Conservation (phyloP, 1,140 invertebrate species). For the Heliconius congener region DNA sequence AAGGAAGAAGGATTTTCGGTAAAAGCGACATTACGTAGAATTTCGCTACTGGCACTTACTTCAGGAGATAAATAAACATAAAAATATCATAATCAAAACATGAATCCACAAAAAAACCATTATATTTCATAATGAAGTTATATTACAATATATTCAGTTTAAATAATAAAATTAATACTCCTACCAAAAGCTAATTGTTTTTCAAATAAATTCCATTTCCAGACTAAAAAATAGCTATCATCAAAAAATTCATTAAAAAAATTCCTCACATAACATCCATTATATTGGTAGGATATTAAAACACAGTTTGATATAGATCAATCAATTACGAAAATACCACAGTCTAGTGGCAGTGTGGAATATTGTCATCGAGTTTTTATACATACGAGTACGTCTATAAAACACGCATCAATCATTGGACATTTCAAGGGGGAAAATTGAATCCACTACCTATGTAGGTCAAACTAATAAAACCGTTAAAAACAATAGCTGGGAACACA, state of each 20-base stretch:
- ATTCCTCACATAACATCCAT: neutral
- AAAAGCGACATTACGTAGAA: too few relatives aligned
- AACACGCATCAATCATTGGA: slow-evolving; percentile 13
- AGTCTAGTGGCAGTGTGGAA: neutral
- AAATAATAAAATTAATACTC: too few relatives aligned
- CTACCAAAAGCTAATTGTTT: too few relatives aligned
- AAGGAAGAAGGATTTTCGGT: too few relatives aligned
- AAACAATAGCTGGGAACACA: neutral
- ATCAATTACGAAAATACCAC: slow-evolving; percentile 14
- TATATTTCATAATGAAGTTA: too few relatives aligned
- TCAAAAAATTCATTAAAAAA: neutral
- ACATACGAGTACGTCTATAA: neutral
- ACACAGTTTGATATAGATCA: slow-evolving; percentile 10
- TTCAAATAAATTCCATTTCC: too few relatives aligned
- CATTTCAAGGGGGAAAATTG: neutral
- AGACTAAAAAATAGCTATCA: neutral
- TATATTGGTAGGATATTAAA: slow-evolving; percentile 3
- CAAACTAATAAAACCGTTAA: slow-evolving; percentile 8
- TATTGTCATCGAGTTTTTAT: slow-evolving; percentile 9
- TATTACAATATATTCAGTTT: too few relatives aligned
- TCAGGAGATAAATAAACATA: neutral
- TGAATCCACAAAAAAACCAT: too few relatives aligned
- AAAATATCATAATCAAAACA: neutral
- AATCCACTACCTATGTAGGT: neutral
- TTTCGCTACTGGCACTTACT: too few relatives aligned